Evolutionary conservation across 2,888 invertebrate genomes (phyloP), one percentile per base, ranked within the genome.

Genomic region (Bombyx huttoni): DNA sequence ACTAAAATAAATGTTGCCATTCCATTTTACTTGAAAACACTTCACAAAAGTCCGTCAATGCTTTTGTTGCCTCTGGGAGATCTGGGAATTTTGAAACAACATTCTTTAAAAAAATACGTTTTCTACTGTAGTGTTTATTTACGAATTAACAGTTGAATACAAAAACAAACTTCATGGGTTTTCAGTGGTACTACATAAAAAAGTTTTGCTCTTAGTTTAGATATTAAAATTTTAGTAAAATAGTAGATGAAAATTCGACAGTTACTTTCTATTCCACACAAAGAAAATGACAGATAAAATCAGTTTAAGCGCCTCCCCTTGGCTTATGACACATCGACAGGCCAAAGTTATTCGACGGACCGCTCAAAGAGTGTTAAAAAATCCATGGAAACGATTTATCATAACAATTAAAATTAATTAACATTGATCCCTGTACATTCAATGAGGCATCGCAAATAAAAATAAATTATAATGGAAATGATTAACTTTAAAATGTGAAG

Each of bases 311-410:
- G 69, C 71, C 68, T 24, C 78, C 81, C 78, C 85, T 84, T 85
- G 85, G 84, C 87, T 86, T 85, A 81, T 86, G 86, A 86, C 85
- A 86, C 85, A 87, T 88, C 81, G 87, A 87, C 84, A 82, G 75
- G 77, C 73, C 76, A 81, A 86, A 86, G 87, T 86, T 87, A 85
- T 84, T 84, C 75, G 85, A 73, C 78, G 74, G 72, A 68, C 74
- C 76, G 72, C 68, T 67, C 70, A 61, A 72, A 78, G 76, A 76
- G 67, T 68, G 73, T 65, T 58, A 65, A 70, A 53, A 65, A 70
- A 65, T 54, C 56, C 51, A 49, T 73, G 56, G 84, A 86, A 82
- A 68, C 40, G 40, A 40, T 1, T 40, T 10, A 40, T 12, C 8
- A 40, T 7, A 40, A 5, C 1, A 8, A 40, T 10, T 40, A 40